A percentile compares a stretch with the other conserved stretches of the same genome.
These are phyloP conservation scores for Scartelaos histophorus DNA, from an alignment of 2,113 vertebrate species.

Conservation along the genomic window DNA sequence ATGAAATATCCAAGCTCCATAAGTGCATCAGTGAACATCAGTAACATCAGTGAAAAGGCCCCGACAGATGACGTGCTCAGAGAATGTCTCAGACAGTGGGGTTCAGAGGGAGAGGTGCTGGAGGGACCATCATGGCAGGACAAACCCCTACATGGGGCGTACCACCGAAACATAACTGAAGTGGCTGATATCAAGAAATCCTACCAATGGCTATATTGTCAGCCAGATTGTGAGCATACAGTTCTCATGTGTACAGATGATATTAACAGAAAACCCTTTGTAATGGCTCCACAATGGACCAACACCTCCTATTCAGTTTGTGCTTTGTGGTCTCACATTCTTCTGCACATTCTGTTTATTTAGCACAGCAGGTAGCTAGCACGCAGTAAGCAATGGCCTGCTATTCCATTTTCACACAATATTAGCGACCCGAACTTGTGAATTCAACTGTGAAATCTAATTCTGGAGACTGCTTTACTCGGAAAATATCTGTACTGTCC, in stretches of 20 bases:
- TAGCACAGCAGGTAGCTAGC: conserved; percentile 26
- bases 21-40: too few species aligned
- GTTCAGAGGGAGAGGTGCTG: too few species aligned
- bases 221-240: not conserved
- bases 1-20: too few species aligned
- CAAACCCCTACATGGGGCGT: too few species aligned
- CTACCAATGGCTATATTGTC: too few species aligned
- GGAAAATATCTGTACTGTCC: conserved; percentile 12
- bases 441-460: conserved; percentile 40
- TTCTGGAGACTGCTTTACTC: not conserved
- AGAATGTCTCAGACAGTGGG: too few species aligned
- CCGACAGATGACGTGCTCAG: too few species aligned
- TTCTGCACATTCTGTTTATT: conserved; percentile 26
- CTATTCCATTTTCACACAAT: conserved; percentile 25
- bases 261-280: not conserved
- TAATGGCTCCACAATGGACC: conserved; percentile 2
- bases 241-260: conserved; percentile 7
- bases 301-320: not conserved
- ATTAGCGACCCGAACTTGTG: conserved; percentile 32
- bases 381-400: not conserved
- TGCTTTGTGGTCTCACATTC: conserved; percentile 8
- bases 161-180: too few species aligned
- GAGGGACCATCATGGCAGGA: too few species aligned
- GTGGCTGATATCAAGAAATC: too few species aligned
- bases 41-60: too few species aligned